Conservation (phyloP, 2,113 vertebrate species). For the Marcusenius ussheri region DNA sequence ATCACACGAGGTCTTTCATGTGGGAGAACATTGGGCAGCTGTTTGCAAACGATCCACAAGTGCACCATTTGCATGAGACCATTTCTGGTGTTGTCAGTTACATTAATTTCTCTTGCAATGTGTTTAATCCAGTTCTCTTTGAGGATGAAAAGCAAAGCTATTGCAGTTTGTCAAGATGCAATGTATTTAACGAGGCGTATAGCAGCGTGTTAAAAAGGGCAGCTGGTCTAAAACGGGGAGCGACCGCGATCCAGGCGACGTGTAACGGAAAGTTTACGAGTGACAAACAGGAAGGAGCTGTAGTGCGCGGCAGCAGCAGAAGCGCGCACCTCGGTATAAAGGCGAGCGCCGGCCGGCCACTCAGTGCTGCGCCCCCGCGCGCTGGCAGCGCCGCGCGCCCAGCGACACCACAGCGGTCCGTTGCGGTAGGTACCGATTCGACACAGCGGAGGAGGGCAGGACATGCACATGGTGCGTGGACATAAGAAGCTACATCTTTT, state of each 20-base stretch:
- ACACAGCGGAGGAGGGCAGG: neutral
- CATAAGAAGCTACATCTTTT: neutral
- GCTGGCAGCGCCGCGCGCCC: neutral
- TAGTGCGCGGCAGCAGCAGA: neutral
- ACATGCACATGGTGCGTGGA: neutral
- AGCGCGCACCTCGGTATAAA: neutral
- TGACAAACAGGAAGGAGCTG: slow-evolving; percentile 21
- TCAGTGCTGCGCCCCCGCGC: neutral
- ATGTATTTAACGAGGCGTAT: neutral
- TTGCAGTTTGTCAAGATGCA: neutral
- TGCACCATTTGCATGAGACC: neutral
- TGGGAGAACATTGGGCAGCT: neutral
- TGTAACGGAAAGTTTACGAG: slow-evolving; percentile 12
- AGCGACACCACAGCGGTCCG: neutral
- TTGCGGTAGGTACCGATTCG: neutral
- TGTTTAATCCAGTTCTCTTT: neutral
- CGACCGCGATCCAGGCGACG: neutral
- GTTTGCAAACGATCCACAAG: neutral
- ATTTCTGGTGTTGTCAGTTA: neutral
- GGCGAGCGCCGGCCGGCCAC: neutral
- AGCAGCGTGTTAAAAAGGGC: neutral
- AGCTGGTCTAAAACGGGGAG: neutral
- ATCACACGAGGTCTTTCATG: neutral
- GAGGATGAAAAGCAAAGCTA: neutral
- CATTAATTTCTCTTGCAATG: neutral